Base-by-base conservation (phyloP, 2,888 invertebrate species). In the Lochmaea capreae region DNA sequence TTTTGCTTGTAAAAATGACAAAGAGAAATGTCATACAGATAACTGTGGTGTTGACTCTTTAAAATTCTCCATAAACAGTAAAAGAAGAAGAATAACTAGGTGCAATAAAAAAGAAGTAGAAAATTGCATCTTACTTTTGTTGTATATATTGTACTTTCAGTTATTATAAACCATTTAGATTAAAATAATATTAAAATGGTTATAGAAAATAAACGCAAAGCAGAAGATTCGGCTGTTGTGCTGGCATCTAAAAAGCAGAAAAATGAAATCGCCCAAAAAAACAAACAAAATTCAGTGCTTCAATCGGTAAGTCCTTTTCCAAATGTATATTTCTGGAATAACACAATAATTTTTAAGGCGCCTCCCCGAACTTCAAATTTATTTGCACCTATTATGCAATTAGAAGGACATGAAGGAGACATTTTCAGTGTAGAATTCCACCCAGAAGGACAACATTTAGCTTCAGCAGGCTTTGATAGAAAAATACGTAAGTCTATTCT, bases 371-470 rank as follows among this genome's bases (percentile, higher is more conserved):
- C 97, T 12, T 98, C 98, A 0, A 94, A 92, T 79, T 89, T 99
- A 2, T 91, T 94, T 85, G 93, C 97, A 0, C 98, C 98, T 0
- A 98, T 98, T 72, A 98, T 99, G 97, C 89, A 97, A 54, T 87
- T 99, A 67, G 96, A 97, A 84, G 99, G 98, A 0, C 99, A 99
- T 85, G 96, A 97, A 85, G 98, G 98, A 11, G 99, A 99, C 87
- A 94, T 99, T 81, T 98, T 97, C 85, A 91, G 94, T 3, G 90
- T 94, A 9, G 95, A 96, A 87, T 99, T 99, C 87, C 97, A 98
- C 85, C 98, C 98, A 0, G 98, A 99, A 85, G 99, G 99, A 5
- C 94, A 96, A 82, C 93, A 97, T 84, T 87, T 99, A 54, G 97
- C 97, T 2, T 97, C 98, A 0, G 94, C 95, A 10, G 99, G 99